These are phyloP conservation scores for Arrhamphus sclerolepis DNA, from an alignment of 2,797 vertebrate species.

Conservation along the genomic window DNA sequence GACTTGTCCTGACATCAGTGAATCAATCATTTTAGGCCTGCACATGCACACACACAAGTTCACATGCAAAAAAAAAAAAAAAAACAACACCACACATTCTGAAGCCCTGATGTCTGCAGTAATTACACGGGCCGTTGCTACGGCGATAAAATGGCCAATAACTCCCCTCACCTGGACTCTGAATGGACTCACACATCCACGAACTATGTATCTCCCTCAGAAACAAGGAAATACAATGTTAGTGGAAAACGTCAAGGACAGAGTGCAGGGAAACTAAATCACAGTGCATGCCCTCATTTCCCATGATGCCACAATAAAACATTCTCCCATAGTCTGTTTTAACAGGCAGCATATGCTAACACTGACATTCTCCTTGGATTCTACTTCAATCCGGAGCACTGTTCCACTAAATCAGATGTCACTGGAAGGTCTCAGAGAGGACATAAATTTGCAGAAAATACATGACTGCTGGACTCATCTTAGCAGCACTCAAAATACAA, in stretches of 20 bases:
- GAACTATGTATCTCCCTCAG: conserved; percentile 3
- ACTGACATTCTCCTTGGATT: conserved; percentile 51
- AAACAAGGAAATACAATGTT: conserved; percentile 28
- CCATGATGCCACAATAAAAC: conserved; percentile 61
- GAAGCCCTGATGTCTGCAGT: conserved; percentile 53
- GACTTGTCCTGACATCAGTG: conserved; percentile 36
- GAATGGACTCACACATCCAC: conserved; percentile 44
- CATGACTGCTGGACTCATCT: conserved; percentile 48
- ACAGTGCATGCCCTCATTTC: conserved; percentile 49
- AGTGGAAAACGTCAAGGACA: conserved; percentile 26
- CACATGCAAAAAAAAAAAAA: too few species aligned
- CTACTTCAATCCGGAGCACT: conserved; percentile 43
- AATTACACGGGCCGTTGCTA: conserved; percentile 52
- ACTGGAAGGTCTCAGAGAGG: conserved; percentile 49
- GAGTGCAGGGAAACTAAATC: conserved; percentile 44
- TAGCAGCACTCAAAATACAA: conserved; percentile 53
- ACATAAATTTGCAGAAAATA: conserved; percentile 67
- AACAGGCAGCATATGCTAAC: conserved; percentile 56
- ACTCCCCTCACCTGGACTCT: conserved; percentile 62
- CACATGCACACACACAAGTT: conserved; percentile 23
- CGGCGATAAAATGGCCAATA: conserved; percentile 68
- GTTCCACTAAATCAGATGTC: conserved; percentile 64
- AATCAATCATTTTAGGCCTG: conserved; percentile 43
- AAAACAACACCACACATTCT: conserved; percentile 54
- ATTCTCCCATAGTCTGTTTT: conserved; percentile 49